These are phyloP conservation scores for Meghimatium bilineatum DNA, from an alignment of 2,888 invertebrate species.

Conservation along the genomic window DNA sequence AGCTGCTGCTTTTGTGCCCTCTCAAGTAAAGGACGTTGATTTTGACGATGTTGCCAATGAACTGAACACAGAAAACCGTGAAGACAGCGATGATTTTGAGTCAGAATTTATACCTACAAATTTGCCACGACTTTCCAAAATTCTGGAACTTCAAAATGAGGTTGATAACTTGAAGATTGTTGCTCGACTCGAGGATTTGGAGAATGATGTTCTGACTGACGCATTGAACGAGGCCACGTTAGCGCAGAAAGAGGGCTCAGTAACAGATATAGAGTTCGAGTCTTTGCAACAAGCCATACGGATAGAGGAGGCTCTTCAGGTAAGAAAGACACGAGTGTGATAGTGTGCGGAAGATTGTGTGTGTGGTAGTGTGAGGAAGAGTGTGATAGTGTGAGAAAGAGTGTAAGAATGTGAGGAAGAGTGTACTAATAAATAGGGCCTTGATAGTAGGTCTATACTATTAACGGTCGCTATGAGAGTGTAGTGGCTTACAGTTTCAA, in stretches of 20 bases:
- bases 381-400: not conserved
- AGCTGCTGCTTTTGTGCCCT: not conserved
- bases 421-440: no score
- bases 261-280: slow-evolving; percentile 49
- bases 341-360: not conserved
- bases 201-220: slow-evolving; percentile 67
- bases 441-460: no score
- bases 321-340: slow-evolving; percentile 5
- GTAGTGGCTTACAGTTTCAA: no score
- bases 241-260: slow-evolving; percentile 59
- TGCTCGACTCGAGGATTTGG: slow-evolving; percentile 61
- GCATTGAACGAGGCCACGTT: slow-evolving; percentile 66
- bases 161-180: slow-evolving; percentile 45
- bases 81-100: not conserved
- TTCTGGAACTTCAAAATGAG: slow-evolving; percentile 40
- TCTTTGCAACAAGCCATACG: slow-evolving; percentile 53
- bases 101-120: not conserved
- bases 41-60: not conserved
- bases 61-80: not conserved
- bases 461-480: no score
- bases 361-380: not conserved
- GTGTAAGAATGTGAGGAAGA: not conserved
- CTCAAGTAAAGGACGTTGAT: not conserved
- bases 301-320: slow-evolving; percentile 55
- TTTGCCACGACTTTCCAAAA: not conserved